A percentile compares a stretch with the other conserved stretches of the same genome.
phyloP scores from a whole-genome alignment of 2,797 vertebrate species.

The Clarias laeviceps region DNA sequence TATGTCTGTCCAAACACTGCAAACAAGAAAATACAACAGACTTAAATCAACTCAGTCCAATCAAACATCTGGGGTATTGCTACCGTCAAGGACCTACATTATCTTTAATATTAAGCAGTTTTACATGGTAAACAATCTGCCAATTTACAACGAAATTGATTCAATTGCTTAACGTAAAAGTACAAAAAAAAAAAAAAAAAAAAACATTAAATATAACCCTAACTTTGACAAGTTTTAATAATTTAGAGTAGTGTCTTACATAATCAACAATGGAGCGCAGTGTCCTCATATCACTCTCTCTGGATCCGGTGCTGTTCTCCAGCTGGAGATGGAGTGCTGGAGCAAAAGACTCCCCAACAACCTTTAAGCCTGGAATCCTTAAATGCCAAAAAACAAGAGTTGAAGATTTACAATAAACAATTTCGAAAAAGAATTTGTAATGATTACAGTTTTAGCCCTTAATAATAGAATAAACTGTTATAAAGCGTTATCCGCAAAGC shows the following conservation, averaged over 20 bases:
- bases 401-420: neutral
- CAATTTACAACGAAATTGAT: neutral
- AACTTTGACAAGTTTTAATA: neutral
- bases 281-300: constrained; percentile 82
- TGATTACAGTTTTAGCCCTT: neutral
- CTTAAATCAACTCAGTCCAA: too few relatives aligned
- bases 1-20: constrained; percentile 85
- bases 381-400: neutral
- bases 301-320: constrained; percentile 81
- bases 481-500: neutral
- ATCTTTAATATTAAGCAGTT: neutral
- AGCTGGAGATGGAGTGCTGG: constrained; percentile 91
- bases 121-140: neutral
- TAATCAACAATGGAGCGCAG: constrained; percentile 84
- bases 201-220: neutral
- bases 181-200: neutral
- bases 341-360: constrained; percentile 82
- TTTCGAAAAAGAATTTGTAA: neutral
- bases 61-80: neutral
- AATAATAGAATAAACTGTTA: neutral
- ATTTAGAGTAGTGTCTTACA: constrained; percentile 72
- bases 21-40: neutral
- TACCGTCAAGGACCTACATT: neutral
- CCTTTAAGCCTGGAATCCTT: constrained; percentile 84
- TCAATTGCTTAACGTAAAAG: neutral